Evolutionary conservation across 2,888 invertebrate species (phyloP), one percentile per base, ranked within the genome.

Genomic region (Colletes collaris): DNA sequence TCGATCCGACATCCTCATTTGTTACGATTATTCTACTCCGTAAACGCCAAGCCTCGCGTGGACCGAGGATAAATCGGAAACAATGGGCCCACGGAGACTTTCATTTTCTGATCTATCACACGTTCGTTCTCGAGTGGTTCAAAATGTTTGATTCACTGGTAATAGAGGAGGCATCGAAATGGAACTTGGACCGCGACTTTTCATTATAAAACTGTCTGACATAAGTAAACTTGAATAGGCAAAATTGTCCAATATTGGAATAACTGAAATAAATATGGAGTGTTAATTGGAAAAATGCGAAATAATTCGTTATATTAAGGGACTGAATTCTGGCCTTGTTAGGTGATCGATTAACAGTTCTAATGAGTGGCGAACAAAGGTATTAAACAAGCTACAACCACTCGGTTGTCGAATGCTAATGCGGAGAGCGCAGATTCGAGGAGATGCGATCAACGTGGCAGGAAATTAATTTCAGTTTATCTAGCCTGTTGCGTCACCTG

Each of bases 1-100:
- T 50, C 50, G 71, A 83, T 83, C 74, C 84, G 73, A 80, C 80
- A 72, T 80, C 71, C 76, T 83, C 85, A 78, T 85, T 85, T 76
- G 77, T 77, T 85, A 73, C 80, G 77, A 83, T 85, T 82, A 79
- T 70, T 65, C 27, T 27, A 66, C 50, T 49, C 55, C 16, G 40
- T 8, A 5, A 8, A 37, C n/a, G 10, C 0, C n/a, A 11, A 16
- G 58, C 40, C 49, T 49, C 13, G 8, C 37, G 40, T 52, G 10
- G 53, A 56, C 16, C n/a, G 53, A 27, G 60, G 68, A 60, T 19
- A 52, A 59, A 59, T 67, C 69, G 62, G 69, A 27, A 69, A 74
- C 69, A 69, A 69, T 44, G 8, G 11, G 16, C 6, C 11, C 16
- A 10, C 5, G n/a, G 40, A 52, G 40, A 27, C 27, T 40, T 19